A percentile compares a stretch with the other conserved stretches of the same genome.
Conservation (phyloP, 2,888 invertebrate species). For the Apoderus coryli region DNA sequence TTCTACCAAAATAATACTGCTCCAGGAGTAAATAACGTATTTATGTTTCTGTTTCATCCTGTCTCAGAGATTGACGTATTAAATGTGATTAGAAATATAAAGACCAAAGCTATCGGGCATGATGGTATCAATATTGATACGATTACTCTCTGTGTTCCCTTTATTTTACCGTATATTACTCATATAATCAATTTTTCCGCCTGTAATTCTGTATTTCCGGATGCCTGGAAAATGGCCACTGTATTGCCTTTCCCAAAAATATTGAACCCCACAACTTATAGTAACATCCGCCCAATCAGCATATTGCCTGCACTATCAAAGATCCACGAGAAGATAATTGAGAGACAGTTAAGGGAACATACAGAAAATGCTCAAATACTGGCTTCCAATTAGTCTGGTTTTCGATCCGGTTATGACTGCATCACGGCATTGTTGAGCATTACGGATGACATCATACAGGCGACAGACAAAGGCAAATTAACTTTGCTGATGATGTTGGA, state of each 20-base stretch:
- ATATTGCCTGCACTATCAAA: background rate
- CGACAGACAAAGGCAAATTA: no score
- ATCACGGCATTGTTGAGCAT: no score
- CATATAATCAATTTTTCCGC: background rate
- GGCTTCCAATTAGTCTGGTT: no score
- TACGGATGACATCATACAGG: no score
- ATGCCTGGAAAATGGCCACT: constrained; percentile 1
- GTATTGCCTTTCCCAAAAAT: constrained; percentile 3
- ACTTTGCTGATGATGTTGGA: no score
- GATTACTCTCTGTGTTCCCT: constrained; percentile 1
- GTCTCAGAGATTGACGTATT: background rate
- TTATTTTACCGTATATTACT: background rate
- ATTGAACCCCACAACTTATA: background rate
- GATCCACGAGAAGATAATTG: constrained; percentile 2
- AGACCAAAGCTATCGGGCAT: background rate
- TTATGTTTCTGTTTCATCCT: background rate
- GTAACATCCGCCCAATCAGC: constrained; percentile 1
- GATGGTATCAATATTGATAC: constrained; percentile 3
- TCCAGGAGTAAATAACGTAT: background rate
- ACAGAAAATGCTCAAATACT: no score
- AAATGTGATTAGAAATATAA: constrained; percentile 1
- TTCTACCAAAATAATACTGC: constrained; percentile 1
- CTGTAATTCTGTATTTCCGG: background rate
- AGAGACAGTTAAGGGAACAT: constrained; percentile 1
- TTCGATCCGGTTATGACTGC: no score